Evolutionary conservation across 2,113 vertebrate genomes (phyloP), one percentile per base, ranked within the genome.

Genomic region (Gila orcuttii): DNA sequence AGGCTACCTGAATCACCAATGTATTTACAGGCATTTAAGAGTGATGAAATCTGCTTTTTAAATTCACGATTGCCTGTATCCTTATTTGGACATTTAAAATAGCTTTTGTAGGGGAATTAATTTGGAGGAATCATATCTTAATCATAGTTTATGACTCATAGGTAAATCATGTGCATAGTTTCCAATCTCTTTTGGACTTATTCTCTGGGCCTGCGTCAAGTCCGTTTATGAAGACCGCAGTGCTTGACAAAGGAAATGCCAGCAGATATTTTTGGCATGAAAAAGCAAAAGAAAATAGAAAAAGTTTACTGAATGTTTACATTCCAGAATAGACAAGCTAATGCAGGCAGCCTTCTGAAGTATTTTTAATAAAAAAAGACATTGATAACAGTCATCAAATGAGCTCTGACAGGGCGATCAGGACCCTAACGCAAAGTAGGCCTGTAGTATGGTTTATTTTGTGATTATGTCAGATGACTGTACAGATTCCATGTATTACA

Each of bases 121-220:
- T n/a, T 47, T 77, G 21, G 45, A 36, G 2, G 19, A 33, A 21
- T 59, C 39, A 13, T 19, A 50, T 55, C 39, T 50, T 39, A 25
- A n/a, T 33, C 11, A 10, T 64, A 69, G 45, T 82, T 66, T 71
- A 15, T 83, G 28, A 73, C 50, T 71, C 50, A 25, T 10, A 83
- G 13, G 9, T 52, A 50, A n/a, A 66, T 47, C 59, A 36, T 31
- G 28, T 28, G 4, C 15, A 62, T 33, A 23, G 19, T 47, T 62
- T 59, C 5, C 36, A 8, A 9, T 68, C 15, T 39, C 3, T 25
- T 52, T 57, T 85, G 23, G 8, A 42, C 0, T n/a, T 83, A 13
- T 42, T 39, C 23, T 79, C 17, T 59, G 55, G 12, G 47, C 6
- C 25, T 55, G 9, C 15, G 5, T 55, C n/a, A 52, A 55, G 47